Evolutionary conservation across 2,888 invertebrate genomes (phyloP), one percentile per base, ranked within the genome.

Genomic region (Lumbricus terrestris): DNA sequence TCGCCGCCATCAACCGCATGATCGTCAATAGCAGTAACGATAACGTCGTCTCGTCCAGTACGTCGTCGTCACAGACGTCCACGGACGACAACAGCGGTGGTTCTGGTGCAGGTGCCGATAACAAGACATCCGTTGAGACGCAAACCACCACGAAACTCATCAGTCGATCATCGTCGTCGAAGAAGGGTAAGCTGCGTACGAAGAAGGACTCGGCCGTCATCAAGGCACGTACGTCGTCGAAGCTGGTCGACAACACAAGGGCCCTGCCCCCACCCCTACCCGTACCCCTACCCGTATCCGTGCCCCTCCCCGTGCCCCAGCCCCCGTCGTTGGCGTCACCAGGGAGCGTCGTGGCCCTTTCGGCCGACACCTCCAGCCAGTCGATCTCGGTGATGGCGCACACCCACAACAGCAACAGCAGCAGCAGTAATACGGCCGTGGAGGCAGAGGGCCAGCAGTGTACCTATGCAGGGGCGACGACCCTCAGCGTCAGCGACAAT

Each of bases 11-110:
- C 88, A 34, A 40, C 90, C 42, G 47, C 83, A 90, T 34, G 85
- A 47, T 83, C 85, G 34, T 38, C 34, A 33, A 37, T 42, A 90
- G 42, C 90, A 82, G 47, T n/a, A n/a, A n/a, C 54, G 90, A 90
- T 13, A 90, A 90, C 38, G 90, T 90, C 47, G 90, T 90, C 38
- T 90, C 90, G 0, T 90, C 90, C 54, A 90, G 90, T 34, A 90
- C 90, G 2, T 88, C 90, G 16, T 90, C 90, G 16, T 90, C 90
- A 0, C 90, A 90, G n/a, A 82, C 54, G 16, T 54, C 88, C 11
- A 29, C 42, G 6, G 88, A 47, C 38, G 88, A 88, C 33, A 47
- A 42, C n/a, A 18, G 47, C 42, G n/a, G n/a, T n/a, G n/a, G n/a
- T n/a, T n/a, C n/a, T n/a, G n/a, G n/a, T n/a, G n/a, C n/a, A n/a